Conservation (phyloP, 2,797 vertebrate genomes). For the Typhlichthys eigenmanni region DNA sequence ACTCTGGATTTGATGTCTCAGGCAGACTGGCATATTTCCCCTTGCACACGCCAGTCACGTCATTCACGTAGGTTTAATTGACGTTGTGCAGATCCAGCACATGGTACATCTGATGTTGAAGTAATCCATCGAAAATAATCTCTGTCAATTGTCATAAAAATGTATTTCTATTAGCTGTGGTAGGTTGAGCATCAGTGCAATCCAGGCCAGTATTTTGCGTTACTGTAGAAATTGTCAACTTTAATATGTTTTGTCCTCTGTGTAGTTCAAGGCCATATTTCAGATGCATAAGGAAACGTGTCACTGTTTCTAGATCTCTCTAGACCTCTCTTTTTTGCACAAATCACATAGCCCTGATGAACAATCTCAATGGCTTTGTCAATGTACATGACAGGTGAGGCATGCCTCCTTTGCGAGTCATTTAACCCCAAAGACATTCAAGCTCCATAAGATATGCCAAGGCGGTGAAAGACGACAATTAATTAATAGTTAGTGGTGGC, state of each 20-base stretch:
- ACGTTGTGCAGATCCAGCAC: conserved; percentile 46
- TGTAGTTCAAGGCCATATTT: background rate
- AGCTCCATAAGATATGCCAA: conserved; percentile 49
- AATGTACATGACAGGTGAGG: conserved; percentile 43
- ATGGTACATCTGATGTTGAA: background rate
- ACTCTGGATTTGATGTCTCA: conserved; percentile 67
- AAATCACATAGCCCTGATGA: too few species aligned
- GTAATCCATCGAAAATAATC: background rate
- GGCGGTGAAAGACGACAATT: conserved; percentile 53
- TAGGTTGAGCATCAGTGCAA: too few species aligned
- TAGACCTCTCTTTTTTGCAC: too few species aligned
- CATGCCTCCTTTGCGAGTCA: conserved; percentile 41
- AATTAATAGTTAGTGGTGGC: conserved; percentile 61
- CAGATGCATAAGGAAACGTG: background rate
- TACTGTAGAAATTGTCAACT: background rate
- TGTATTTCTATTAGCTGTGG: background rate
- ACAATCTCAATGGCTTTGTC: conserved; percentile 3
- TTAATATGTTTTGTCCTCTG: background rate
- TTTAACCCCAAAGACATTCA: conserved; percentile 54
- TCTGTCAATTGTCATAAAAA: background rate
- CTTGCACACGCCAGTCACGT: conserved; percentile 47
- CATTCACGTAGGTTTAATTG: conserved; percentile 54
- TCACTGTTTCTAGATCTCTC: background rate
- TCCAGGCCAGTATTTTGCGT: conserved; percentile 1
- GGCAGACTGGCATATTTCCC: conserved; percentile 66